Evolutionary conservation across 2,888 invertebrate genomes (phyloP), one percentile per base, ranked within the genome.

Genomic region (Hipparchia semele): DNA sequence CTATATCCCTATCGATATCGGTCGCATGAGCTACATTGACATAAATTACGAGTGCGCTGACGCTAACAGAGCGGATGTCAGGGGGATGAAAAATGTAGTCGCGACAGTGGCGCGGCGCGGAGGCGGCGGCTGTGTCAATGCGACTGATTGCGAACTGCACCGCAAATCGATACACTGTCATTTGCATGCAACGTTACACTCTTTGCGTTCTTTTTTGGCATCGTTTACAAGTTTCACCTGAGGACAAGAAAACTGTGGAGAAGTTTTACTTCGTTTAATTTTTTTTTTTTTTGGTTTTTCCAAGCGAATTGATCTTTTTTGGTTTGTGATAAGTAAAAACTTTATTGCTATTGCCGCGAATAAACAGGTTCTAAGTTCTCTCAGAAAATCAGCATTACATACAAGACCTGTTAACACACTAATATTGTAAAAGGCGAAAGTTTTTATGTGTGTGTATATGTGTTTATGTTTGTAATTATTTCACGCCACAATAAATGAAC

Each of bases 21-120:
- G 70, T 76, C 72, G 79, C 77, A 77, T 76, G 77, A 76, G 77
- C 78, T 76, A 71, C 78, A 75, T 75, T 73, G 73, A 77, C 79
- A 81, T 82, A 80, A 81, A 82, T 81, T 80, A 80, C 80, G 78
- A 77, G 77, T 78, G 76, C 80, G 76, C 80, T 80, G 80, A 80
- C 80, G 80, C 79, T 81, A 80, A 80, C 81, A 75, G 79, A 79
- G 77, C 80, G 79, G 79, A 79, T 80, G 81, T 81, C 80, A 77
- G 79, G 79, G 79, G 80, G 80, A 81, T 82, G 82, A 82, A 81
- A 82, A 81, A 82, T 81, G 79, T 78, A 80, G 80, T 80, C 80
- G 79, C 80, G 80, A 79, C 80, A 75, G 76, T 73, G 77, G 73
- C 75, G 74, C 73, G 75, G 74, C 73, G 71, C 56, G 74, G 76